phyloP scores from a whole-genome alignment of 2,888 invertebrate genomes.

The Frankliniella fusca region DNA sequence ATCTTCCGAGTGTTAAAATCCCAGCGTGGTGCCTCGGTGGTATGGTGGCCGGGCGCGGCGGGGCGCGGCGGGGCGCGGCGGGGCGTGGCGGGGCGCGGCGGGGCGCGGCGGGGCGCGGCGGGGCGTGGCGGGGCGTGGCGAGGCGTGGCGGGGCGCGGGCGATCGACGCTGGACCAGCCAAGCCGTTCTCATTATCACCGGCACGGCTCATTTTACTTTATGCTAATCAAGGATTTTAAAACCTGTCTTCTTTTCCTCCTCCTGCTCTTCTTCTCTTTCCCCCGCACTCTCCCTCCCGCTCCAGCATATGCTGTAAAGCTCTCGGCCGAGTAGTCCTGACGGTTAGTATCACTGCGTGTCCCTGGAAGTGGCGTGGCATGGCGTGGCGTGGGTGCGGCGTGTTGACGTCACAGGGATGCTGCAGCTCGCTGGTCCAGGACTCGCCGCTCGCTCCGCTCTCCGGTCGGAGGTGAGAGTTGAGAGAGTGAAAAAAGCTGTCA shows the following conservation, averaged over 20 bases:
- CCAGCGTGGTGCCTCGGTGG: neutral
- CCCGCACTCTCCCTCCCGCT: neutral
- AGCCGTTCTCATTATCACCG: conserved; percentile 18
- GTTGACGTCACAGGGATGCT: neutral
- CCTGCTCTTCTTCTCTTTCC: neutral
- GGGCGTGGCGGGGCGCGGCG: too few species aligned
- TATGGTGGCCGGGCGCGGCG: neutral
- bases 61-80: neutral
- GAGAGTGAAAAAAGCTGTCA: neutral
- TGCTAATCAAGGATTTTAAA: conserved; percentile 26
- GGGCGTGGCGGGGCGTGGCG: neutral
- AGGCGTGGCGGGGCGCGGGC: neutral
- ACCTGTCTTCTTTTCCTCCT: neutral
- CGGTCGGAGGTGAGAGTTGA: too few species aligned
- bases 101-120: neutral
- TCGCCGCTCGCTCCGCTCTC: neutral
- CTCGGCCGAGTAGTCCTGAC: too few species aligned
- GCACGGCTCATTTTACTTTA: conserved; percentile 24
- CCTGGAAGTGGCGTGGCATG: too few species aligned
- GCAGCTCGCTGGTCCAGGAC: neutral
- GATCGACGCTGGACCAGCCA: neutral
- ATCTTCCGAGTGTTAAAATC: conserved; percentile 19
- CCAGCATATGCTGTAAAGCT: too few species aligned
- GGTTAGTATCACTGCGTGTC: too few species aligned
- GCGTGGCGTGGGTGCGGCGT: too few species aligned